Conservation (phyloP, 23 tunicate species). For the Halocynthia aurantium region DNA sequence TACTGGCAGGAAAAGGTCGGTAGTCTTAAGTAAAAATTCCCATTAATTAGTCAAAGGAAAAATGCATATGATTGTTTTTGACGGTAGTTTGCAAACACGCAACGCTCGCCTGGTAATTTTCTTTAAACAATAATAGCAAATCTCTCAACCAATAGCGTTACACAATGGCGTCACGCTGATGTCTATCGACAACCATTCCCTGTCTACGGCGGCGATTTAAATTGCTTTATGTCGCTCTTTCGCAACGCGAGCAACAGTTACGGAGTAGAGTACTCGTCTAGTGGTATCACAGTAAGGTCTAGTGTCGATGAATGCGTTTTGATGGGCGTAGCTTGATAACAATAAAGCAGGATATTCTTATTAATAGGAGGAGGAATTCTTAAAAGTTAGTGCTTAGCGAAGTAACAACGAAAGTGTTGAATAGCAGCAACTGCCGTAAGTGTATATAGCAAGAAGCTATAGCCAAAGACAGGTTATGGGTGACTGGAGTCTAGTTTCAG, state of each 20-base stretch:
- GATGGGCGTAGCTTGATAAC: neutral
- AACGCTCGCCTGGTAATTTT: no score
- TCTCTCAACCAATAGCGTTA: slow-evolving; percentile 4
- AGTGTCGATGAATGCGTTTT: neutral
- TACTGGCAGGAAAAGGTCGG: no score
- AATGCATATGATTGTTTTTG: no score
- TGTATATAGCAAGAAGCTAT: no score
- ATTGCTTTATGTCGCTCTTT: slow-evolving; percentile 5
- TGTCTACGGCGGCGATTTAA: slow-evolving; percentile 18
- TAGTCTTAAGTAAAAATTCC: no score
- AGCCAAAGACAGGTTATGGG: no score
- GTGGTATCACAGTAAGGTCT: slow-evolving; percentile 6
- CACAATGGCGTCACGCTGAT: slow-evolving; percentile 9
- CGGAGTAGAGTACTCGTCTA: neutral
- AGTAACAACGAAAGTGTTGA: no score
- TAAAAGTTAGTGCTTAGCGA: neutral
- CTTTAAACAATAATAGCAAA: no score
- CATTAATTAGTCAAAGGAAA: no score
- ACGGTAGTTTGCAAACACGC: no score
- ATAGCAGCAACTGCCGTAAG: no score
- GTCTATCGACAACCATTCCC: slow-evolving; percentile 16
- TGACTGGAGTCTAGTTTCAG: no score
- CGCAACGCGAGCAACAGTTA: neutral
- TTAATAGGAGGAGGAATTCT: neutral
- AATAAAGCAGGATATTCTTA: neutral